A percentile compares a stretch with the other conserved stretches of the same genome.
Evolutionary conservation across 1,140 invertebrate species (phyloP).

Genomic region (Polypedilum pembai): DNA sequence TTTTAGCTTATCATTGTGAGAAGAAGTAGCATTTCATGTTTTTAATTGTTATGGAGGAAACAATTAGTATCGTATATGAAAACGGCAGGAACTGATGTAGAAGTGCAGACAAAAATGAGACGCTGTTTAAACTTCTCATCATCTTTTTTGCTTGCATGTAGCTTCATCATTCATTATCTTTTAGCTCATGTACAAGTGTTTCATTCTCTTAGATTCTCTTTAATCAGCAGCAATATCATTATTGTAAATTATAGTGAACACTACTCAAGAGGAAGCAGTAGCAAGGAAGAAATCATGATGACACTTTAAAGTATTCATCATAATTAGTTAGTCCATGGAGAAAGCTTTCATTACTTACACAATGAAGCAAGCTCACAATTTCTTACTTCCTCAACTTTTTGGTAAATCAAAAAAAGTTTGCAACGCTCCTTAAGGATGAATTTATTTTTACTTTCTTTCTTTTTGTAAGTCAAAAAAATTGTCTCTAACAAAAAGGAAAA

Average conservation of each 20-base stretch:
- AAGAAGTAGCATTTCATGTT: neutral
- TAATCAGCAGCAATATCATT: neutral
- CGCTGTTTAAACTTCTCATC: neutral
- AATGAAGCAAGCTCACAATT: neutral
- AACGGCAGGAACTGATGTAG: neutral
- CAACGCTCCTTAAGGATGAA: constrained; percentile 9
- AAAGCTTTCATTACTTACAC: neutral
- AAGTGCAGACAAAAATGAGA: neutral
- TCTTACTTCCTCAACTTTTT: neutral
- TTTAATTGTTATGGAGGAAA: neutral
- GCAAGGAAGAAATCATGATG: constrained; percentile 1
- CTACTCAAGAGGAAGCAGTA: neutral
- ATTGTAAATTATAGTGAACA: neutral
- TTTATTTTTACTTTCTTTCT: neutral
- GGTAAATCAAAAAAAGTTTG: neutral
- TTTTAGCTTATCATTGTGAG: neutral
- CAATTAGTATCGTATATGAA: neutral
- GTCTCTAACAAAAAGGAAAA: neutral
- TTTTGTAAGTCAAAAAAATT: too few relatives aligned
- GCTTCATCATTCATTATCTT: constrained; percentile 26
- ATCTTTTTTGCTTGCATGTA: neutral
- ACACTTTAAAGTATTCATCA: constrained; percentile 13
- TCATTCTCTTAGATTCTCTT: neutral
- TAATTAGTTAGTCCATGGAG: neutral
- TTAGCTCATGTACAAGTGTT: neutral